phyloP scores from a whole-genome alignment of 2,888 invertebrate species.

The Crematogaster levior region DNA sequence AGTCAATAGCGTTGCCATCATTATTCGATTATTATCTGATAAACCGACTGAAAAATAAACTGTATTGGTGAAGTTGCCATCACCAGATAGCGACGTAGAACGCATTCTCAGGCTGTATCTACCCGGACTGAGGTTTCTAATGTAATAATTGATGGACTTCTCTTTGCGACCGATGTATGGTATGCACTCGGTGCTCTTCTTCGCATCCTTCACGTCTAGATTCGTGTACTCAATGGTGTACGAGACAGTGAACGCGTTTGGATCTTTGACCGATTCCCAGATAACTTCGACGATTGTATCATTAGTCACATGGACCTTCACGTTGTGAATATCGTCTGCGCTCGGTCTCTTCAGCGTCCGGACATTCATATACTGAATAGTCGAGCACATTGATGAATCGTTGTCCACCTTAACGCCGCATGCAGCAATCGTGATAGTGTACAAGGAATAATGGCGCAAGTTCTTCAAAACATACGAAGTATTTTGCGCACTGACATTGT shows the following conservation, averaged over 20 bases:
- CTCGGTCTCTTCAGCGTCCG: slow-evolving; percentile 85
- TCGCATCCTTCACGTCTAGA: slow-evolving; percentile 81
- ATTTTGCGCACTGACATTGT: slow-evolving; percentile 72
- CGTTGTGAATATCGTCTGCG: slow-evolving; percentile 85
- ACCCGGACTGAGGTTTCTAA: slow-evolving; percentile 86
- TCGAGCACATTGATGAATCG: slow-evolving; percentile 78
- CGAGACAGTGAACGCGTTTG: slow-evolving; percentile 89
- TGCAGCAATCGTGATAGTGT: slow-evolving; percentile 88
- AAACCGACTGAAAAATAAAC: slow-evolving; percentile 74
- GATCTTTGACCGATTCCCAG: slow-evolving; percentile 89
- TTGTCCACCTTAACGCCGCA: slow-evolving; percentile 85
- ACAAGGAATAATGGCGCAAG: slow-evolving; percentile 88
- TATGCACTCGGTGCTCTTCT: slow-evolving; percentile 86
- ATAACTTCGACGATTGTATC: slow-evolving; percentile 82
- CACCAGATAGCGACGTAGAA: slow-evolving; percentile 88
- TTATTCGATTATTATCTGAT: slow-evolving; percentile 61
- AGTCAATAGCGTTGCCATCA: slow-evolving; percentile 70
- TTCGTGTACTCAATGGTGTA: slow-evolving; percentile 88
- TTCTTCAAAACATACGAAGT: slow-evolving; percentile 78
- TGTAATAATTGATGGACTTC: slow-evolving; percentile 74
- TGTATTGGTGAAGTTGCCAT: slow-evolving; percentile 83
- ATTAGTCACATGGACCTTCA: slow-evolving; percentile 72
- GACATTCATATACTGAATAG: slow-evolving; percentile 75
- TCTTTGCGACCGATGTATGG: slow-evolving; percentile 76
- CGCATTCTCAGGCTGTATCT: slow-evolving; percentile 88